Evolutionary conservation across 1,140 invertebrate genomes (phyloP).

Genomic region (Drosophila kanapiae): DNA sequence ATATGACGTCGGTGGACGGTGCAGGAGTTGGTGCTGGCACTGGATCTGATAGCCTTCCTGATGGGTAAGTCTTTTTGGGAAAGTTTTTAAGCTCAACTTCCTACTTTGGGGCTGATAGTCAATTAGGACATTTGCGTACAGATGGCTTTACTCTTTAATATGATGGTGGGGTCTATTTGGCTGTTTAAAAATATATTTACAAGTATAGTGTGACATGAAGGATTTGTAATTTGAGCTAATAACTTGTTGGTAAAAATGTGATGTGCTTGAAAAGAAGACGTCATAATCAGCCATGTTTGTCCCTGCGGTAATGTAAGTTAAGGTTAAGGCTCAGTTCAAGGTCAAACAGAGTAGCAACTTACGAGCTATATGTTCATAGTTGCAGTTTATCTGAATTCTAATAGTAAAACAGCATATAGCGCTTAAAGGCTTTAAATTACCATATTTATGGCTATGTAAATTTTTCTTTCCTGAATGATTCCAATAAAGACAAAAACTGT

Average conservation of each 20-base stretch:
- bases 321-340: no score
- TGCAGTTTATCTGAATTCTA: no score
- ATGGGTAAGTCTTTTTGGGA: slow-evolving; percentile 67
- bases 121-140: slow-evolving; percentile 2
- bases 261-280: not conserved
- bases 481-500: no score
- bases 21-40: slow-evolving; percentile 14
- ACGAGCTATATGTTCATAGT: no score
- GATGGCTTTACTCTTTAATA: not conserved
- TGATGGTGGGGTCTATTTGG: not conserved
- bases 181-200: not conserved
- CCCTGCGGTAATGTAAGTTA: no score
- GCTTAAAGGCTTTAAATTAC: no score
- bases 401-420: no score
- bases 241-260: not conserved
- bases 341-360: no score
- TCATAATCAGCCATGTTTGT: not conserved
- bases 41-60: slow-evolving; percentile 50
- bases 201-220: not conserved
- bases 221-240: not conserved
- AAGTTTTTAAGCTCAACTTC: slow-evolving; percentile 52
- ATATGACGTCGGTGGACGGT: slow-evolving; percentile 71
- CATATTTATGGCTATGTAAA: no score
- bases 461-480: no score
- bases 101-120: slow-evolving; percentile 5